Evolutionary conservation across 2,888 invertebrate genomes (phyloP), one percentile per base, ranked within the genome.

Genomic region (Rhaphigaster nebulosa): DNA sequence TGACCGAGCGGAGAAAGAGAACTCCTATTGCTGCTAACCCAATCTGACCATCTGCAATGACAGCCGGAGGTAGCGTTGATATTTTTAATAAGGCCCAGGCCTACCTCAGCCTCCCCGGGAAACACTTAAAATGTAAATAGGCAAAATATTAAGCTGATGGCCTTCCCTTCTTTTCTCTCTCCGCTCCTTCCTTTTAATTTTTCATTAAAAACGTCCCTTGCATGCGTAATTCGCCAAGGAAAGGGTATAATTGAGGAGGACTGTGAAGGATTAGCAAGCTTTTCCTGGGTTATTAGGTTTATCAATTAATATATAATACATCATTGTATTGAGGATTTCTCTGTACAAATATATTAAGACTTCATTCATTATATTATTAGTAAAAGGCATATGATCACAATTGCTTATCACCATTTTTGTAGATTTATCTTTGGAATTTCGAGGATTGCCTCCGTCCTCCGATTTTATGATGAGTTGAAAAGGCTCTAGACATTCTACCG

Each of bases 81-180:
- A 84, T 45, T 84, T 84, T 84, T 84, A 84, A 84, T 84, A 84
- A 84, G 84, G 41, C 8, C 20, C 34, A 1, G 70, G 34, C 70
- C 34, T 84, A 45, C 84, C 45, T 84, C 8, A 84, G 84, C n/a
- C 23, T 15, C n/a, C n/a, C 1, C 45, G 12, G 45, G 84, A 84
- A 87, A 87, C 56, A 87, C 87, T 87, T 87, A 87, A 87, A 87
- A 87, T 87, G 87, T 56, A 87, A 87, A 87, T 87, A 87, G 56
- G 87, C 29, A 34, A 56, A 87, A 87, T 87, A 87, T 87, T 87
- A 87, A 87, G 87, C 87, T 87, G 50, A 87, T 34, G 87, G 87
- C 23, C 8, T 26, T 26, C 54, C 18, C 38, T 54, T 38, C 34
- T 54, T 50, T 50, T 29, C 87, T 34, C 54, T 23, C 29, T 38